Base-by-base conservation (phyloP, 2,797 vertebrate species). In the Loriculus beryllinus region DNA sequence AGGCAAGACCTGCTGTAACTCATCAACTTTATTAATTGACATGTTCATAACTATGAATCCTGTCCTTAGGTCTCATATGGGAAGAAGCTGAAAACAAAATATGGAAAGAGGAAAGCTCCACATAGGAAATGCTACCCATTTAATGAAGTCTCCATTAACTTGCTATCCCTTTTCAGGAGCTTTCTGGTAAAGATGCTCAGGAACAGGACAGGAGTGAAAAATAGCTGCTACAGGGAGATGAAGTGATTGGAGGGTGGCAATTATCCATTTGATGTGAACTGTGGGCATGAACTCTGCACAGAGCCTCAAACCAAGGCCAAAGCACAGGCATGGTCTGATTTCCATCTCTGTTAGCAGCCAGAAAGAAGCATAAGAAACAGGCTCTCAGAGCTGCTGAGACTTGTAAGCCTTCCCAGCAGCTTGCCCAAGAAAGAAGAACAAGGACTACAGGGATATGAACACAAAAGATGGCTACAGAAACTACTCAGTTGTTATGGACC, bases 231-330 rank as follows among this genome's bases (percentile, higher is more conserved):
- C 11, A 81, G 18, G 28, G 33, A 60, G 4, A 62, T 33, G 13
- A 87, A 54, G 48, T 10, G 29, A 37, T 59, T 47, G n/a, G 21
- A 77, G 23, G 21, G 26, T 31, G 19, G 47, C 39, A 78, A 25
- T 39, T 21, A 48, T 40, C 12, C 0, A 0, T n/a, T 40, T 49
- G 52, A 87, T 59, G 68, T 0, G 2, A 89, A 71, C 7, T 0
- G 0, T 31, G 9, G 14, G 18, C 74, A 63, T 26, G 10, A 92
- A 48, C 40, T 59, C 63, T 56, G 22, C 63, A 48, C 7, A 70
- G 39, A 54, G 39, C 33, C 59, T 59, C 14, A 1, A 88, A 84
- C 3, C 4, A 8, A 82, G n/a, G 51, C 59, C 40, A 67, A 67
- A 82, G 63, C 13, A 20, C 2, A 2, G 43, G 10, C 33, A 74